phyloP scores from a whole-genome alignment of 2,113 vertebrate species.

The Morphnarchus princeps region DNA sequence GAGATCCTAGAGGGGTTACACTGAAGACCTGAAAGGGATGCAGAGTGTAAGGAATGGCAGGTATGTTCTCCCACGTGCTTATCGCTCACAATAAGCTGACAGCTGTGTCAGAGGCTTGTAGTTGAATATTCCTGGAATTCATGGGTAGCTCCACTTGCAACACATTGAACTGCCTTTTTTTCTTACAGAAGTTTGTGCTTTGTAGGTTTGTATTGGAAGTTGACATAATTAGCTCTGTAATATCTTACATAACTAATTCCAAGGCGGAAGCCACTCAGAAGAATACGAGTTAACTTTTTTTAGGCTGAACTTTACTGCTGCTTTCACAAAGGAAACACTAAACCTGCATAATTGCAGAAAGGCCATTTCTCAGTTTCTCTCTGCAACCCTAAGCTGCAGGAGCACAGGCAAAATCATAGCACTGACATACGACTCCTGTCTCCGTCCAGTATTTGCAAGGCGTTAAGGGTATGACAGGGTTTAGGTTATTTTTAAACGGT shows the following conservation, averaged over 20 bases:
- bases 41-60: neutral
- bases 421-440: neutral
- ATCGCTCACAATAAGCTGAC: neutral
- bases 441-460: neutral
- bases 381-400: neutral
- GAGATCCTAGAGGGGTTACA: neutral
- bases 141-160: neutral
- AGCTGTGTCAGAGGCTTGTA: neutral
- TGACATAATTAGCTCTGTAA: neutral
- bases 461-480: neutral
- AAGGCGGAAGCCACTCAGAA: neutral
- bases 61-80: neutral
- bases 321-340: neutral
- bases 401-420: neutral
- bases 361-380: neutral
- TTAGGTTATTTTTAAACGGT: constrained; percentile 43
- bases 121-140: neutral
- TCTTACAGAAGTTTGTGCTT: neutral
- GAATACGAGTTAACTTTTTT: neutral
- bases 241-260: neutral
- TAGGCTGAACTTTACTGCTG: neutral
- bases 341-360: neutral
- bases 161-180: neutral
- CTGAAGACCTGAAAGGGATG: neutral
- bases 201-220: neutral